Base-by-base conservation (phyloP, 2,797 vertebrate species). In the Phoeniculus purpureus region DNA sequence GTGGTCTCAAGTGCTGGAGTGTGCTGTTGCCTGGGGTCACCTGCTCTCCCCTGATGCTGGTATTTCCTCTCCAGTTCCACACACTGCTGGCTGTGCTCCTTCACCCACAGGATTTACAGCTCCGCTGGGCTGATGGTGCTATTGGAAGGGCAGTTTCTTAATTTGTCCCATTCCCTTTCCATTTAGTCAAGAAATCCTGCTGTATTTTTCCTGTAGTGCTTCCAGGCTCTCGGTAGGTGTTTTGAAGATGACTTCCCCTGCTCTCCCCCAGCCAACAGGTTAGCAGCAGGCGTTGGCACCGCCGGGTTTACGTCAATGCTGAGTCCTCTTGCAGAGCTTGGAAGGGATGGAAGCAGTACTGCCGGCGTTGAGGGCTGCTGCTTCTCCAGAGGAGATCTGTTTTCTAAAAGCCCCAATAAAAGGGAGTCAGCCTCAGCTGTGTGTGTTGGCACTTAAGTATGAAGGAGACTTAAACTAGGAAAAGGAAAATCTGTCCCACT, bases 11-110 rank as follows among this genome's bases (percentile, higher is more conserved):
- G 51, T 88, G 15, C 37, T 27, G 25, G 54, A 85, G 15, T 1
- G 4, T 47, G 62, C 32, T 18, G 58, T n/a, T 82, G 87, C 84
- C 83, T 74, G 32, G 26, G 77, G 52, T 94, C 87, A 95, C 89
- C 87, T 93, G 80, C 94, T 93, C 73, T 84, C 93, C 67, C 37
- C 74, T 81, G 85, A 81, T 91, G 40, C 60, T 85, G 56, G 81
- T 89, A 89, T 67, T 96, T 94, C 87, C 89, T 93, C 64, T 89
- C 73, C 84, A 89, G 68, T 74, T 94, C 76, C 72, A 82, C 64
- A 7, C 43, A 89, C 75, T 94, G 81, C 89, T 94, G 85, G 74
- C 85, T 76, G 19, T 15, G 15, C 47, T 0, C 3, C n/a, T 66
- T 62, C n/a, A 52, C 10, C 54, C 27, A 79, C 31, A 83, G 87